Conservation (phyloP, 92 coral and sea anemone genomes). For the Scolanthus callimorphus region DNA sequence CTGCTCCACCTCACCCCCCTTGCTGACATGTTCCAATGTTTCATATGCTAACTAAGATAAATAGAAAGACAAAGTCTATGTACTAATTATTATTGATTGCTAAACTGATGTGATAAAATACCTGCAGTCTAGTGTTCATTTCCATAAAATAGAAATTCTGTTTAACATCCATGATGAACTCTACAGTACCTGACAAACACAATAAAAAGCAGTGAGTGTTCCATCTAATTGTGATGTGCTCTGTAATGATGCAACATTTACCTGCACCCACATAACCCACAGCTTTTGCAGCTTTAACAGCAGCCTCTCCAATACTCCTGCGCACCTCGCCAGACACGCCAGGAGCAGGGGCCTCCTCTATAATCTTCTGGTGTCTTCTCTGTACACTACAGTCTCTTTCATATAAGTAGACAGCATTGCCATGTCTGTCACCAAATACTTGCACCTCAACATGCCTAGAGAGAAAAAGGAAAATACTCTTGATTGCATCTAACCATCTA, state of each 20-base stretch:
- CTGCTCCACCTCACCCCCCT: not conserved
- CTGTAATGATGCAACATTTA: too few species aligned
- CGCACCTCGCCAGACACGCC: conserved; percentile 87
- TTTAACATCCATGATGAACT: conserved; percentile 90
- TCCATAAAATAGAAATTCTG: conserved; percentile 97
- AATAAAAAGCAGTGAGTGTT: too few species aligned
- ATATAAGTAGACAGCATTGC: conserved; percentile 92
- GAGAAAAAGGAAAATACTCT: not conserved
- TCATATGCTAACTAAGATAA: too few species aligned
- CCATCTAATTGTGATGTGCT: too few species aligned
- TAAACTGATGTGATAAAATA: not conserved
- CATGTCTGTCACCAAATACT: conserved; percentile 89
- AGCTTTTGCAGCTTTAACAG: conserved; percentile 96
- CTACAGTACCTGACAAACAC: conserved; percentile 76
- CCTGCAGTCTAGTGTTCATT: conserved; percentile 97
- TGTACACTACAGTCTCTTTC: conserved; percentile 99
- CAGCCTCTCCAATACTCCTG: conserved; percentile 90
- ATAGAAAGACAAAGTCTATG: not conserved
- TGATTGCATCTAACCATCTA: too few species aligned
- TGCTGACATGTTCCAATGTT: not conserved
- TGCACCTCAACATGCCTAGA: conserved; percentile 96
- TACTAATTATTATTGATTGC: not conserved
- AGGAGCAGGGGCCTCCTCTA: conserved; percentile 99
- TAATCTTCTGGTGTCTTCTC: conserved; percentile 95
- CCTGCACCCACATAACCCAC: conserved; percentile 99